phyloP scores from a whole-genome alignment of 2,113 vertebrate species.

The Lamprotornis superbus region DNA sequence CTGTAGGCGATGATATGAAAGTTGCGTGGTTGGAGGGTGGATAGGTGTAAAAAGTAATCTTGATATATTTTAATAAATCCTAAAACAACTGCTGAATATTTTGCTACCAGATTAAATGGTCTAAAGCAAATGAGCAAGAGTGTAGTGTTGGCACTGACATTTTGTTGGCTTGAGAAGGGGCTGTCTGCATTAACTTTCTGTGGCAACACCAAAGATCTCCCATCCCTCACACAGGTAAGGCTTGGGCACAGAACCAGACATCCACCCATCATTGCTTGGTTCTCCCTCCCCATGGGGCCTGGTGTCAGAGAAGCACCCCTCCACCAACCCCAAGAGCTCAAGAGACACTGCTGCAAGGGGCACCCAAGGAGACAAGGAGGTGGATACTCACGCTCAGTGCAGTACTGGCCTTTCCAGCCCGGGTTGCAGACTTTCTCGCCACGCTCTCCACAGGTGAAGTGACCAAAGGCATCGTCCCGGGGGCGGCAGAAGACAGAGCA shows the following conservation, averaged over 20 bases:
- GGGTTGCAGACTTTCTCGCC: constrained; percentile 96
- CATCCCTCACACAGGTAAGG: not conserved
- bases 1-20: not conserved
- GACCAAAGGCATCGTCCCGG: constrained; percentile 92
- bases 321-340: not conserved
- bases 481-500: constrained; percentile 97
- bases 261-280: not conserved
- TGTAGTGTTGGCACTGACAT: not conserved
- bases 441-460: constrained; percentile 94
- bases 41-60: not conserved
- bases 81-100: not conserved
- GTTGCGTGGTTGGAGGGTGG: not conserved
- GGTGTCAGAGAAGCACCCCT: not conserved
- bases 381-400: constrained; percentile 90
- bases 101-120: not conserved
- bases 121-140: not conserved
- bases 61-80: not conserved
- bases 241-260: not conserved
- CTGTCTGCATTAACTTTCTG: not conserved
- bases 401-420: constrained; percentile 96
- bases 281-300: not conserved
- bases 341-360: not conserved
- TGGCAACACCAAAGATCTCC: not conserved
- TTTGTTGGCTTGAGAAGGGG: not conserved
- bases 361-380: not conserved